Conservation (phyloP, 2,113 vertebrate genomes). For the Charina bottae region DNA sequence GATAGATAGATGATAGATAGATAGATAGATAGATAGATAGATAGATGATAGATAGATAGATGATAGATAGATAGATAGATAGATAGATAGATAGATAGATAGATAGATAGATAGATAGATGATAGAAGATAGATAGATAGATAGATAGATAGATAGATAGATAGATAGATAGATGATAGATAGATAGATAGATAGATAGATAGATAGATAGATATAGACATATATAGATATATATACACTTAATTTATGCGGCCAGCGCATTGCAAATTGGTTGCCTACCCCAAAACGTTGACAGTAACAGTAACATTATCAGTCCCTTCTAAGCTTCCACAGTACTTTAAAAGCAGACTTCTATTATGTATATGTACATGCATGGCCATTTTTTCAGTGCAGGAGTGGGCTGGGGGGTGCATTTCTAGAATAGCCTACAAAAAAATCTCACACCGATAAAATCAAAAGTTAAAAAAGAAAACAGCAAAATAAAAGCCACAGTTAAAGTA, state of each 20-base stretch:
- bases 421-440: not conserved
- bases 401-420: not conserved
- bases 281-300: not conserved
- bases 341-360: not conserved
- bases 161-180: too few relatives aligned
- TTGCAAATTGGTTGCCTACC: not conserved
- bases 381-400: not conserved
- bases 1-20: too few relatives aligned
- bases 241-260: not conserved
- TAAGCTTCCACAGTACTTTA: not conserved
- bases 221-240: too few relatives aligned
- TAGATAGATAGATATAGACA: too few relatives aligned
- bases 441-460: not conserved
- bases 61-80: too few relatives aligned
- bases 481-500: not conserved
- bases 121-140: too few relatives aligned
- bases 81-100: too few relatives aligned
- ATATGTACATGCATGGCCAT: not conserved
- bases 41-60: too few relatives aligned
- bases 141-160: too few relatives aligned
- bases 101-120: too few relatives aligned
- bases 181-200: too few relatives aligned
- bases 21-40: too few relatives aligned
- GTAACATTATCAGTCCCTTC: not conserved
- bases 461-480: not conserved